Percentiles rank a stretch among this genome's conserved stretches.
phyloP scores from a whole-genome alignment of 2,888 invertebrate species.

The Aethes cnicana region DNA sequence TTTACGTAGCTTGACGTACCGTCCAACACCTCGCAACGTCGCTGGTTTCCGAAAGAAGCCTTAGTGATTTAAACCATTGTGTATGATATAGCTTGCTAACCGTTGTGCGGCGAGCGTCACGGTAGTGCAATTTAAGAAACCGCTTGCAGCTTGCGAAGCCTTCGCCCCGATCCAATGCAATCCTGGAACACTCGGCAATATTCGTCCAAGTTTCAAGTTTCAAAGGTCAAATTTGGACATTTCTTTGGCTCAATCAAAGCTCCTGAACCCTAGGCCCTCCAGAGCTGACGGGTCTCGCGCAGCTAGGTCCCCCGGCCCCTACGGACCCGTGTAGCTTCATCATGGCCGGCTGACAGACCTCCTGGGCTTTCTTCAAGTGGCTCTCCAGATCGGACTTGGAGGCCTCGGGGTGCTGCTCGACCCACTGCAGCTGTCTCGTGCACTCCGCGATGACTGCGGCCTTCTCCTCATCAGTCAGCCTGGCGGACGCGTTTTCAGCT shows the following conservation, averaged over 20 bases:
- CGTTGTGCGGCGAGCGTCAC: too few relatives aligned
- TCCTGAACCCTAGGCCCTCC: constrained; percentile 87
- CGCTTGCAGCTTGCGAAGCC: too few relatives aligned
- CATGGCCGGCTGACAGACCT: constrained; percentile 90
- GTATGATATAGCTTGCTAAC: too few relatives aligned
- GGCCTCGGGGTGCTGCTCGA: constrained; percentile 90
- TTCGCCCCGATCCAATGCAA: too few relatives aligned
- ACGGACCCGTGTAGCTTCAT: constrained; percentile 88
- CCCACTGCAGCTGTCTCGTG: constrained; percentile 87
- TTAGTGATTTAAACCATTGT: too few relatives aligned
- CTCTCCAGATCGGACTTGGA: constrained; percentile 90
- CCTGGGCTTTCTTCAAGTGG: constrained; percentile 88
- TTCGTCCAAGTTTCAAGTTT: too few relatives aligned
- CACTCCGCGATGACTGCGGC: constrained; percentile 86
- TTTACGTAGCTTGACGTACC: too few relatives aligned
- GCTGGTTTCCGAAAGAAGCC: too few relatives aligned
- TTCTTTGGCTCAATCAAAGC: constrained; percentile 73
- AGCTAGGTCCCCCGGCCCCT: constrained; percentile 59
- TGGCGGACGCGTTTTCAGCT: constrained; percentile 85
- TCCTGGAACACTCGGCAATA: too few relatives aligned
- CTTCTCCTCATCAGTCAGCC: constrained; percentile 87
- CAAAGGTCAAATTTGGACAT: neutral
- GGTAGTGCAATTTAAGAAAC: too few relatives aligned
- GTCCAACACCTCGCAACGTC: too few relatives aligned
- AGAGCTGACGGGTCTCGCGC: constrained; percentile 54